phyloP scores from a whole-genome alignment of 1,140 invertebrate genomes.

The Drosophila asahinai region DNA sequence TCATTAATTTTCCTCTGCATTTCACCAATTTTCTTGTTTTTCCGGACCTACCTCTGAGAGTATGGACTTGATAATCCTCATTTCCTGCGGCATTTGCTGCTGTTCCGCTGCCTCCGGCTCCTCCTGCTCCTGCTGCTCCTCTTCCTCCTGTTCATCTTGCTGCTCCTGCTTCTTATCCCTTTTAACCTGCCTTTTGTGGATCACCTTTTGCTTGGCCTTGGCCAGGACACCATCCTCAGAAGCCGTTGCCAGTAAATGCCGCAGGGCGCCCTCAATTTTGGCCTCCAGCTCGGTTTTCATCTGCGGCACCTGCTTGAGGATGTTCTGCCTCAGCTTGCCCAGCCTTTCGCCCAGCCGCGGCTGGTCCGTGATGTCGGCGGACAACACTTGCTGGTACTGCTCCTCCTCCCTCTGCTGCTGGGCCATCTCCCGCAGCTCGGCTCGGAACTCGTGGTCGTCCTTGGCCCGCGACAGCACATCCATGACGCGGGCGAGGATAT shows the following conservation, averaged over 20 bases:
- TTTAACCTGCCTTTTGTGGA: constrained; percentile 46
- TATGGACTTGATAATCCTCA: constrained; percentile 67
- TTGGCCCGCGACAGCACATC: constrained; percentile 62
- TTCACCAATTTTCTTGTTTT: too few species aligned
- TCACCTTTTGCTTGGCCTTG: constrained; percentile 60
- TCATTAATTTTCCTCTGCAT: too few species aligned
- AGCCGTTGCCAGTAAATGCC: constrained; percentile 61
- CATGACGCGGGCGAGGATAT: constrained; percentile 68
- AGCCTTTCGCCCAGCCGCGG: constrained; percentile 42
- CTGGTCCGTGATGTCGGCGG: constrained; percentile 25
- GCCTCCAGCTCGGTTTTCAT: constrained; percentile 68
- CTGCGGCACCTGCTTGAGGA: constrained; percentile 55
- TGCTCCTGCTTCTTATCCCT: not conserved
- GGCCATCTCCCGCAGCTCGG: constrained; percentile 44
- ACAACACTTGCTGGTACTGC: constrained; percentile 26
- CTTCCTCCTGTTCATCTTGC: not conserved
- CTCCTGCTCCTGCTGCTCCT: not conserved
- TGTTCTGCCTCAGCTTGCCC: constrained; percentile 47
- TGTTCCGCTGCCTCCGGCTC: not conserved
- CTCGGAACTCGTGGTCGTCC: constrained; percentile 51
- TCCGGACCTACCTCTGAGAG: constrained; percentile 56
- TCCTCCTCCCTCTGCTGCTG: constrained; percentile 41
- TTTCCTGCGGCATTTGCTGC: constrained; percentile 31
- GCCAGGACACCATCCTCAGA: constrained; percentile 55
- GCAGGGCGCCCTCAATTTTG: constrained; percentile 68